Evolutionary conservation across 53 echinoderm and acorn worm genomes (phyloP).

Genomic region (Echinometra lucunter): DNA sequence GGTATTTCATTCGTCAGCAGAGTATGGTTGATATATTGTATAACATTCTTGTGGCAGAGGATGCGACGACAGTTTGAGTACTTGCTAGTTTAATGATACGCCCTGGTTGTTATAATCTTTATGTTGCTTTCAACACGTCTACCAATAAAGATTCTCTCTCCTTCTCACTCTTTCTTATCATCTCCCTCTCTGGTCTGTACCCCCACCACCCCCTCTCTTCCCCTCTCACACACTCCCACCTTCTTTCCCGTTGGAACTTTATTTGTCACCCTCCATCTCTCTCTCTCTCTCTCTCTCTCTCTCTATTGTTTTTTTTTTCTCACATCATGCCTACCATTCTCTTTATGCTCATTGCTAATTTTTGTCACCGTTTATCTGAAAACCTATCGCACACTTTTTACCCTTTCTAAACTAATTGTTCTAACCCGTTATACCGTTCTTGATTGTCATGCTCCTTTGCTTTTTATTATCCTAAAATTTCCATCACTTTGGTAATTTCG

Average conservation of each 20-base stretch:
- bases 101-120: background rate
- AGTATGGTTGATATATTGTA: background rate
- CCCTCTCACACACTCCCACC: background rate
- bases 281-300: background rate
- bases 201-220: background rate
- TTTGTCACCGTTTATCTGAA: no score
- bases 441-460: no score
- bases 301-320: background rate
- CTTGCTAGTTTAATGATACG: background rate
- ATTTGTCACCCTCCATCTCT: background rate
- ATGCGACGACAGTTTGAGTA: background rate
- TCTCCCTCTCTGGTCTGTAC: background rate
- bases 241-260: background rate
- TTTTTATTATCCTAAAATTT: no score
- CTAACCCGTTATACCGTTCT: no score
- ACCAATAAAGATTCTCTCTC: background rate
- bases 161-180: background rate
- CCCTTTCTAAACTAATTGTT: no score
- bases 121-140: background rate
- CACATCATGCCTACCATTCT: no score
- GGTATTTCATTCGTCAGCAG: background rate
- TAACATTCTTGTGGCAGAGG: background rate
- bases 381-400: no score
- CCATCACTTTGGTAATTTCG: no score
- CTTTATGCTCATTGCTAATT: no score